Percentiles rank a stretch among this genome's conserved stretches.
Evolutionary conservation across 2,797 vertebrate genomes (phyloP).

Genomic region (Gymnothorax javanicus): DNA sequence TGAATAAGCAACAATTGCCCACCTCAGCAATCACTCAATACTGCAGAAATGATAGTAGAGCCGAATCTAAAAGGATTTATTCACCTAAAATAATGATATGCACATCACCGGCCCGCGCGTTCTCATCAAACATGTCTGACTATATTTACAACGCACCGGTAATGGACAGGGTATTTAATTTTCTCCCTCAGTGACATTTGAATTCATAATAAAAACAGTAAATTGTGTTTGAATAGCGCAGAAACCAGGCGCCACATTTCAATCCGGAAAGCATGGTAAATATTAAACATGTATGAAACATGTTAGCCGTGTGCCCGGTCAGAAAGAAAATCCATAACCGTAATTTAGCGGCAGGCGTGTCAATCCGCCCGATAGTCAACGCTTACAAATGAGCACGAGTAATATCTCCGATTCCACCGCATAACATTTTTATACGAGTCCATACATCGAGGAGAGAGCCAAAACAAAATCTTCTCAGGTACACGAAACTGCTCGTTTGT

Average conservation of each 20-base stretch:
- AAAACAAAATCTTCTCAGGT: not conserved
- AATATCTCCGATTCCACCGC: not conserved
- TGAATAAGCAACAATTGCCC: not conserved
- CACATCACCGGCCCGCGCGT: not conserved
- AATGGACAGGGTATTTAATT: conserved; percentile 5
- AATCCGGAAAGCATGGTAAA: not conserved
- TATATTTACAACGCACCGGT: not conserved
- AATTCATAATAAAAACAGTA: not conserved
- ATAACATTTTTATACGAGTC: not conserved
- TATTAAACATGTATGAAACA: not conserved
- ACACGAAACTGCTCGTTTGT: not conserved
- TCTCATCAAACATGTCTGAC: not conserved
- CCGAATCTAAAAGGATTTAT: not conserved
- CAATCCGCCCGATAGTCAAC: not conserved
- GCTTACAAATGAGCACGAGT: not conserved
- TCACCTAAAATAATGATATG: not conserved
- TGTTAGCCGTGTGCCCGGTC: no score
- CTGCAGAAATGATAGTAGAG: not conserved
- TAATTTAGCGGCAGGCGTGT: not conserved
- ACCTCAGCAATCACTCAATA: not conserved
- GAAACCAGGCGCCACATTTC: not conserved
- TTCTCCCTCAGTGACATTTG: not conserved
- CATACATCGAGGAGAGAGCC: not conserved
- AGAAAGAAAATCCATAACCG: not conserved
- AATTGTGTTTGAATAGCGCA: not conserved